These are phyloP conservation scores for Drosophila navojoa DNA, from an alignment of 1,140 invertebrate species.

Conservation along the genomic window DNA sequence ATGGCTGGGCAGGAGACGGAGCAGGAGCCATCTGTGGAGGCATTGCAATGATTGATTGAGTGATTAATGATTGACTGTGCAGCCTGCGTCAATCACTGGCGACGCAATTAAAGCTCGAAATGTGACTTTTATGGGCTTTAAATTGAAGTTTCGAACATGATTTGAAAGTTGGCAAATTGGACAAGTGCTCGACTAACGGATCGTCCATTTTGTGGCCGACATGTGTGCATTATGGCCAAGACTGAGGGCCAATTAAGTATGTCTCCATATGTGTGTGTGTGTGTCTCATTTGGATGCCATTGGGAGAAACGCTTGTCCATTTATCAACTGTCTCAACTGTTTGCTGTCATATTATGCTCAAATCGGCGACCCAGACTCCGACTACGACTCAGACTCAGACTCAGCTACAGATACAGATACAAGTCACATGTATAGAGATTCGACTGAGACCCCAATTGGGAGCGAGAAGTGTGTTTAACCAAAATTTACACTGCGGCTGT, in stretches of 20 bases:
- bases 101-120: constrained; percentile 60
- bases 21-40: constrained; percentile 30
- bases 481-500: constrained; percentile 79
- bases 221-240: constrained; percentile 5
- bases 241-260: constrained; percentile 61
- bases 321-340: constrained; percentile 79
- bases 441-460: constrained; percentile 26
- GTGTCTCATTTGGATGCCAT: constrained; percentile 64
- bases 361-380: constrained; percentile 56
- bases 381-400: constrained; percentile 37
- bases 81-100: constrained; percentile 32
- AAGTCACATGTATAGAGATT: constrained; percentile 3
- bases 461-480: constrained; percentile 72
- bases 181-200: constrained; percentile 50
- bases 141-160: constrained; percentile 56
- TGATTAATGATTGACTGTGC: constrained; percentile 74
- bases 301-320: constrained; percentile 61
- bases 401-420: constrained; percentile 11
- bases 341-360: constrained; percentile 83
- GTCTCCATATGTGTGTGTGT: constrained; percentile 24
- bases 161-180: constrained; percentile 52
- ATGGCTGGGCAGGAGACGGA: constrained; percentile 37
- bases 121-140: constrained; percentile 63
- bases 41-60: constrained; percentile 75
- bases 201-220: constrained; percentile 5